Evolutionary conservation across 2,888 invertebrate genomes (phyloP).

Genomic region (Macrophya annulata): DNA sequence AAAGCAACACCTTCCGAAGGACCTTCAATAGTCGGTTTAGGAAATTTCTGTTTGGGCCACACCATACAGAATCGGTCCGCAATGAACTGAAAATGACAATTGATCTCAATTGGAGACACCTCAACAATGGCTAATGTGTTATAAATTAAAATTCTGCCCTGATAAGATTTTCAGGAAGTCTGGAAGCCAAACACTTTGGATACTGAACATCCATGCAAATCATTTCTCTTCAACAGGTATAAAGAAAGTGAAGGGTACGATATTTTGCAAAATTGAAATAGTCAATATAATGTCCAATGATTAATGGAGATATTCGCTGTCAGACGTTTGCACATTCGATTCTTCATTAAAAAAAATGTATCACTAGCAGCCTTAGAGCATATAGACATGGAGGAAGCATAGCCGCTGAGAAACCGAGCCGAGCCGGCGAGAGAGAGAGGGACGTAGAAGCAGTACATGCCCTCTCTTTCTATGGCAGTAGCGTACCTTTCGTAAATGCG

Average conservation of each 20-base stretch:
- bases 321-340: neutral
- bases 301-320: neutral
- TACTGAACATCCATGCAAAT: neutral
- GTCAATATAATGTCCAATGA: neutral
- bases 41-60: neutral
- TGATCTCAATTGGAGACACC: neutral
- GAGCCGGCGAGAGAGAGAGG: too few species aligned
- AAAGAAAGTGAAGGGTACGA: neutral
- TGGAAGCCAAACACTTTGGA: neutral
- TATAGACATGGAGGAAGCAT: too few species aligned
- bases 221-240: neutral
- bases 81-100: constrained; percentile 30
- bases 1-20: neutral
- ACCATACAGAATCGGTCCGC: constrained; percentile 19
- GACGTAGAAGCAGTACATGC: too few species aligned
- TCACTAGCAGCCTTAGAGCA: neutral
- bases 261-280: neutral
- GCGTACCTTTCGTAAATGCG: too few species aligned
- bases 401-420: too few species aligned
- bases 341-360: neutral
- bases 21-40: neutral
- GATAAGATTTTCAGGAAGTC: neutral
- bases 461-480: too few species aligned
- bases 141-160: neutral
- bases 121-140: neutral